Evolutionary conservation across 1,140 invertebrate species (phyloP).

Genomic region (Drosophila nigromelanica): DNA sequence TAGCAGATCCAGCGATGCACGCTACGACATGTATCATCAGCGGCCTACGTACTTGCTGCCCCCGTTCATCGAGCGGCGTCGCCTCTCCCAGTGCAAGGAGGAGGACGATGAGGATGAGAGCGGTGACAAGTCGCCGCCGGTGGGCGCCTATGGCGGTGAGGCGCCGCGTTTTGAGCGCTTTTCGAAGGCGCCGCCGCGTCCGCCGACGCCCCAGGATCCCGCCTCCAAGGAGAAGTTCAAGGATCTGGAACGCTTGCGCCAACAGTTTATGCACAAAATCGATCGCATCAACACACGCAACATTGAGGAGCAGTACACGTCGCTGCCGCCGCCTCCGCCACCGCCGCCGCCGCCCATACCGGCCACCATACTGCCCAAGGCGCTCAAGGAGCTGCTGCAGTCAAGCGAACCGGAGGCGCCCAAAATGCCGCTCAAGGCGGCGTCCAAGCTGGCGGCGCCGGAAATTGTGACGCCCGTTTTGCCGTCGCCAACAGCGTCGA

Average conservation of each 20-base stretch:
- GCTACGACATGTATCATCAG: slow-evolving; percentile 65
- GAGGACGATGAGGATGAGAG: slow-evolving; percentile 90
- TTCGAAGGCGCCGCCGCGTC: slow-evolving; percentile 69
- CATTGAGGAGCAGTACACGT: slow-evolving; percentile 66
- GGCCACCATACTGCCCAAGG: slow-evolving; percentile 76
- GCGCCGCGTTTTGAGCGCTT: slow-evolving; percentile 49
- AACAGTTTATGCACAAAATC: slow-evolving; percentile 82
- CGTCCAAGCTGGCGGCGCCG: slow-evolving; percentile 5
- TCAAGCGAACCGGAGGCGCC: slow-evolving; percentile 43
- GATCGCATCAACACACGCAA: slow-evolving; percentile 76
- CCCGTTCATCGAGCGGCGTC: slow-evolving; percentile 87
- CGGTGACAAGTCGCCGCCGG: slow-evolving; percentile 55
- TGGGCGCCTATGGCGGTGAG: slow-evolving; percentile 5
- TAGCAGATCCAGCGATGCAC: slow-evolving; percentile 32
- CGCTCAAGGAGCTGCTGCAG: slow-evolving; percentile 69
- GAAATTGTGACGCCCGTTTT: background rate
- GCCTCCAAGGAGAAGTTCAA: slow-evolving; percentile 76
- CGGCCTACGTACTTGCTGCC: slow-evolving; percentile 84
- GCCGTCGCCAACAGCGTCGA: slow-evolving; percentile 2
- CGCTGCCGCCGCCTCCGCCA: slow-evolving; percentile 54
- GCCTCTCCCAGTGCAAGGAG: slow-evolving; percentile 91
- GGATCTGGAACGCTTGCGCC: slow-evolving; percentile 72
- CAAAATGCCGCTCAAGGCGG: background rate
- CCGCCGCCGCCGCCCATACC: slow-evolving; percentile 77
- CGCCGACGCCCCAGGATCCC: slow-evolving; percentile 67